Evolutionary conservation across 2,888 invertebrate genomes (phyloP), one percentile per base, ranked within the genome.

Genomic region (Aphrophora alni): DNA sequence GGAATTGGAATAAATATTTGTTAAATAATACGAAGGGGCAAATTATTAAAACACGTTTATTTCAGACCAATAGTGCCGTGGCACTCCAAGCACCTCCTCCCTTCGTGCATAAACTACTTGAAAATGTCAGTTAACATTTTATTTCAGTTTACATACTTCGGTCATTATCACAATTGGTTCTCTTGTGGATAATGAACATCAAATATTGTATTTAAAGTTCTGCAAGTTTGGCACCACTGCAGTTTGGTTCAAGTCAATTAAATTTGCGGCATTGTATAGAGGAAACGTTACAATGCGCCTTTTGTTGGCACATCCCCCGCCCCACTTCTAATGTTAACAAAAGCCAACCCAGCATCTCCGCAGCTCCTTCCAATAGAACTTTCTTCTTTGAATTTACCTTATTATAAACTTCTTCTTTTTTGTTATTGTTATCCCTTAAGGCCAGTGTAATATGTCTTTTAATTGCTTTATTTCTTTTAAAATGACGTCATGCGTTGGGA

Each of bases 251-350:
- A 73, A 73, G 73, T 75, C 80, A 80, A 80, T 80, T 80, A 80
- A 80, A 75, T 80, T 75, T 70, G 69, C 38, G 75, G 38, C 70
- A 80, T 80, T 80, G 80, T 80, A 70, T 38, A 73, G n/a, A 33
- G n/a, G 38, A 73, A 4, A 24, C 69, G 28, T 25, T 75, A 79
- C 79, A 79, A 79, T 75, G 24, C 75, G 21, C 75, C 69, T 74
- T 74, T 69, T 80, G 80, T 80, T 80, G 75, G n/a, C 68, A 12
- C 70, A 59, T 8, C 75, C 25, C 68, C 59, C 59, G 75, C 28
- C 73, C 38, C 78, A 26, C 33, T 75, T 74, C 69, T 28, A 72
- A 28, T 10, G 59, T 8, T 73, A 21, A 21, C 73, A 73, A n/a
- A 73, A 73, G 73, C 17, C 73, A 14, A 14, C 21, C 24, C 27